phyloP scores from a whole-genome alignment of 2,113 vertebrate genomes.

The Chrysochloris asiatica region DNA sequence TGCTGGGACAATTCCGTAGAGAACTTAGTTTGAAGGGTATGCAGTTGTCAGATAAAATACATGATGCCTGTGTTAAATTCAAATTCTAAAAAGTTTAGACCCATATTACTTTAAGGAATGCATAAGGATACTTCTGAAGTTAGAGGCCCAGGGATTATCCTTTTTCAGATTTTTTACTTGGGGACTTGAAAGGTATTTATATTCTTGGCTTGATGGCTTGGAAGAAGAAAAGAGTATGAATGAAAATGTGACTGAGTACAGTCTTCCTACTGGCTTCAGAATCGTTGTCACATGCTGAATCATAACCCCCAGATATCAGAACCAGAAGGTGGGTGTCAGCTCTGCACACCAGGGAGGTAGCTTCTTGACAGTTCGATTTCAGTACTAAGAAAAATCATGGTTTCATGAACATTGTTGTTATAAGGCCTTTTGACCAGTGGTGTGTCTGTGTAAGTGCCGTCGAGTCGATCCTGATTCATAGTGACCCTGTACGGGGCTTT shows the following conservation, averaged over 20 bases:
- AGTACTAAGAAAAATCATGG: slow-evolving; percentile 29
- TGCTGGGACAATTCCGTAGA: not conserved
- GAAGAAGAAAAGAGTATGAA: slow-evolving; percentile 32
- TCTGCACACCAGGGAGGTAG: not conserved
- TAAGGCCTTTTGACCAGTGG: slow-evolving; percentile 4
- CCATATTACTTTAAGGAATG: no score
- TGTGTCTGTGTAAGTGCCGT: no score
- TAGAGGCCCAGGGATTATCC: not conserved
- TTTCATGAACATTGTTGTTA: slow-evolving; percentile 31
- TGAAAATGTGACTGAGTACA: not conserved
- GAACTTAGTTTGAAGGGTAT: not conserved
- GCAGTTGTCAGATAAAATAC: not conserved
- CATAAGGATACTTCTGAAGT: slow-evolving; percentile 5
- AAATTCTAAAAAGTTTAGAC: no score
- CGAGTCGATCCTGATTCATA: no score
- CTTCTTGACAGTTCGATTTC: slow-evolving; percentile 50
- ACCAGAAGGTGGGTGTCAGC: not conserved
- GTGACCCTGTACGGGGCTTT: no score
- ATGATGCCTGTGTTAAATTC: no score
- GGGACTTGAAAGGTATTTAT: not conserved
- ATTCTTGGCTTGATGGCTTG: not conserved
- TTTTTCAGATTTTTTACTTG: slow-evolving; percentile 47
- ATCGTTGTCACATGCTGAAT: slow-evolving; percentile 52
- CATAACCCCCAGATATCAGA: slow-evolving; percentile 17
- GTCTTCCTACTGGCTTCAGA: slow-evolving; percentile 8